phyloP scores from a whole-genome alignment of 2,888 invertebrate species.

The Drosophila ezoana region DNA sequence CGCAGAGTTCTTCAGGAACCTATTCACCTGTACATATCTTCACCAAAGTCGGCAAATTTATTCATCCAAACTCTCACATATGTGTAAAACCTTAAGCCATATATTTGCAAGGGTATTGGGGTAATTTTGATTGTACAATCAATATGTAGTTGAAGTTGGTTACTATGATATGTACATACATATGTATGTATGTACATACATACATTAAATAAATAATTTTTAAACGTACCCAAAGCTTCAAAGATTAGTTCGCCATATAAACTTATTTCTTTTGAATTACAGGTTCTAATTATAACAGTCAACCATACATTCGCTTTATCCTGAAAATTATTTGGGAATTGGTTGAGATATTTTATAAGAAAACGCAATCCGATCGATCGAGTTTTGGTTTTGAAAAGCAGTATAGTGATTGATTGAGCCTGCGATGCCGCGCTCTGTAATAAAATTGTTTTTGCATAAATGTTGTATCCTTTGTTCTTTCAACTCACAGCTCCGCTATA shows the following conservation, averaged over 20 bases:
- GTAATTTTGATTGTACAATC: too few relatives aligned
- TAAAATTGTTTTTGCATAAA: neutral
- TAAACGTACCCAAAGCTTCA: conserved; percentile 46
- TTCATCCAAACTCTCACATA: too few relatives aligned
- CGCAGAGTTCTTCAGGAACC: too few relatives aligned
- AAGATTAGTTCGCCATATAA: conserved; percentile 52
- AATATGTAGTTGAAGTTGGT: neutral
- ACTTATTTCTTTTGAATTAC: conserved; percentile 41
- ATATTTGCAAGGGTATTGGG: too few relatives aligned
- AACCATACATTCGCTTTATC: conserved; percentile 43
- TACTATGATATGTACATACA: neutral
- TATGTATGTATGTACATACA: neutral
- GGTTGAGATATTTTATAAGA: conserved; percentile 33
- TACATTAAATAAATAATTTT: neutral
- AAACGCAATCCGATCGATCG: conserved; percentile 50
- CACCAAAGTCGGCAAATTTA: neutral
- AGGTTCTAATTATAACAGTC: conserved; percentile 35
- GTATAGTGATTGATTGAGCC: conserved; percentile 29
- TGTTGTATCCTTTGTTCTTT: neutral
- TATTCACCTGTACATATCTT: too few relatives aligned
- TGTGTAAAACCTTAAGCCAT: too few relatives aligned
- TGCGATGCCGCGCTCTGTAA: conserved; percentile 22
- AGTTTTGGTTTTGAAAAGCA: conserved; percentile 33
- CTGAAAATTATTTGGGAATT: conserved; percentile 25
- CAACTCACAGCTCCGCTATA: conserved; percentile 23